These are phyloP conservation scores for Irena cyanogastra DNA, from an alignment of 2,113 vertebrate genomes.

Conservation along the genomic window DNA sequence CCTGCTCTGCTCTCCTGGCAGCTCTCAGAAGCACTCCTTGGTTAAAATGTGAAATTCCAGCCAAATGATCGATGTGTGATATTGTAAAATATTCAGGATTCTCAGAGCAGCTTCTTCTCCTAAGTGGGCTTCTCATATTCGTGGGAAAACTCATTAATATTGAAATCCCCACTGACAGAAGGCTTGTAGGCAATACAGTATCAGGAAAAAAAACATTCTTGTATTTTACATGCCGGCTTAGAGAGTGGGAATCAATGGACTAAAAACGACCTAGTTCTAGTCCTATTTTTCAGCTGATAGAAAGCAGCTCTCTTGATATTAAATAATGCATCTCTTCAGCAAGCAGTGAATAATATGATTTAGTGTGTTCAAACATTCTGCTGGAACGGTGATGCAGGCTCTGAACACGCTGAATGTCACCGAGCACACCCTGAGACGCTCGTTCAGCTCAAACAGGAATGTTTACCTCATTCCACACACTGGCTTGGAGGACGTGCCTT, in stretches of 20 bases:
- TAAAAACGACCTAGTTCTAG: background rate
- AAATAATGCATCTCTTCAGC: slow-evolving; percentile 5
- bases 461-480: background rate
- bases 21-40: background rate
- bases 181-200: background rate
- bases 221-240: background rate
- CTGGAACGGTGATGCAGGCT: background rate
- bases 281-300: slow-evolving; percentile 19
- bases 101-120: background rate
- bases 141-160: background rate
- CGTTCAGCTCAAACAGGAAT: background rate
- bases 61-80: background rate
- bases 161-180: slow-evolving; percentile 4
- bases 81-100: background rate
- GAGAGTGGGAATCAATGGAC: background rate
- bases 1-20: background rate
- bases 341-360: background rate
- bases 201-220: background rate
- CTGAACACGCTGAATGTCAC: background rate
- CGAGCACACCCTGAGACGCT: background rate
- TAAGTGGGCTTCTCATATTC: background rate
- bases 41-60: background rate
- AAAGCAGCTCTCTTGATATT: background rate
- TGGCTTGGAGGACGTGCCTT: background rate
- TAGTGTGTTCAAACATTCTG: slow-evolving; percentile 15